Evolutionary conservation across 2,113 vertebrate species (phyloP).

Genomic region (Onychostoma macrolepis): DNA sequence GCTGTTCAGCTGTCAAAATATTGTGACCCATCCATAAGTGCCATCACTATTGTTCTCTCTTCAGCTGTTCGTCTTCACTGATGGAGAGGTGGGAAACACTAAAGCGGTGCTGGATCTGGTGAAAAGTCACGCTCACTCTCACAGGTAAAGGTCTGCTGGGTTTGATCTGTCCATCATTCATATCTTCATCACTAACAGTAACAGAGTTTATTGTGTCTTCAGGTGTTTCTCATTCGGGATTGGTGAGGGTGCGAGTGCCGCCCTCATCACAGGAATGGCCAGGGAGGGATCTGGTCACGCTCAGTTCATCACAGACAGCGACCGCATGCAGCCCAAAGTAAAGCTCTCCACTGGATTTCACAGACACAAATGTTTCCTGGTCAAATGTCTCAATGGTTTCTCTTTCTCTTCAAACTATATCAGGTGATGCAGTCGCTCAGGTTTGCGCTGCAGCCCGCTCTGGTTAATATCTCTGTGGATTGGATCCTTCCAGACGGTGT

Average conservation of each 20-base stretch:
- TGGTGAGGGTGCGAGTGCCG: constrained; percentile 81
- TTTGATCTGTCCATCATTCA: neutral
- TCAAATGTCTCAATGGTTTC: neutral
- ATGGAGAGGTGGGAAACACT: constrained; percentile 83
- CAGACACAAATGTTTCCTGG: neutral
- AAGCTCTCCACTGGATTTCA: constrained; percentile 31
- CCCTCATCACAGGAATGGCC: constrained; percentile 81
- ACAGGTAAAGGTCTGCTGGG: constrained; percentile 68
- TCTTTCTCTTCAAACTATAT: neutral
- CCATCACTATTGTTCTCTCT: constrained; percentile 25
- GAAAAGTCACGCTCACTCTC: constrained; percentile 67
- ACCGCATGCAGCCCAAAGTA: constrained; percentile 85
- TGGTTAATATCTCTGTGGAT: constrained; percentile 45
- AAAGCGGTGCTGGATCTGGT: constrained; percentile 78
- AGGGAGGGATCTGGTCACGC: constrained; percentile 73
- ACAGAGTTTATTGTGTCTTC: neutral
- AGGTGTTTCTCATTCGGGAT: constrained; percentile 80
- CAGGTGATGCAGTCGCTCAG: constrained; percentile 57
- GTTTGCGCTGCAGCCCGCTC: constrained; percentile 48
- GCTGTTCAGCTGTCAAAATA: too few relatives aligned
- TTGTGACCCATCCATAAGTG: too few relatives aligned
- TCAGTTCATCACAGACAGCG: constrained; percentile 80
- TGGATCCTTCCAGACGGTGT: constrained; percentile 50
- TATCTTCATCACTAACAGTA: neutral
- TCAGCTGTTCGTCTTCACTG: constrained; percentile 88